Base-by-base conservation (phyloP, 2,888 invertebrate genomes). In the Ypsolopha sequella region DNA sequence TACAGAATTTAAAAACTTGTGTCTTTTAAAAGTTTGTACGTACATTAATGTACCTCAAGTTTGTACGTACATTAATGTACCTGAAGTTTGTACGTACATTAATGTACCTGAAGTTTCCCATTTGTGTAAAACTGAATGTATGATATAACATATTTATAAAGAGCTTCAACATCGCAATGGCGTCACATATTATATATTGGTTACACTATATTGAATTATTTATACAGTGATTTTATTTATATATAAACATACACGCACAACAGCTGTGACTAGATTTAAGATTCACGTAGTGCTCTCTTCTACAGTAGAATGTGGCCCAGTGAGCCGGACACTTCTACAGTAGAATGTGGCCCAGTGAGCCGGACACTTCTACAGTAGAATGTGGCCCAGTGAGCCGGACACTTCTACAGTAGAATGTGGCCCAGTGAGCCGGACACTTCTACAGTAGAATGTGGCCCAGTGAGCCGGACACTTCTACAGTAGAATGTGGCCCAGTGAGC, bases 241-340 rank as follows among this genome's bases (percentile, higher is more conserved):
- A 24, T 24, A 24, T 44, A 54, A 56, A 57, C 51, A 57, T 65
- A 72, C n/a, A n/a, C 69, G 72, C 76, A 76, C 76, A 76, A 76
- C 76, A 74, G 71, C 68, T 68, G 76, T 77, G 80, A 80, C 80
- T 80, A 80, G 80, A 80, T 58, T 58, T 58, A 70, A 76, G 66
- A 73, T 72, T 71, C 70, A 61, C 69, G 71, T 66, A n/a, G 74
- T 66, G 59, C 55, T 56, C 62, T 58, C 59, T 55, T 60, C 60
- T 57, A 58, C 60, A 41, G 14, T 36, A 34, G 9, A 3, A 24
- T 24, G 4, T 24, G 7, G 10, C 41, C 41, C 36, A n/a, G 43
- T 10, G 43, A 36, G 48, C 49, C 24, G 24, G 39, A 13, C 49
- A 34, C 41, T 39, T n/a, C n/a, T n/a, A n/a, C n/a, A n/a, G n/a